Evolutionary conservation across 2,113 vertebrate genomes (phyloP), one percentile per base, ranked within the genome.

Genomic region (Synodontis membranacea): DNA sequence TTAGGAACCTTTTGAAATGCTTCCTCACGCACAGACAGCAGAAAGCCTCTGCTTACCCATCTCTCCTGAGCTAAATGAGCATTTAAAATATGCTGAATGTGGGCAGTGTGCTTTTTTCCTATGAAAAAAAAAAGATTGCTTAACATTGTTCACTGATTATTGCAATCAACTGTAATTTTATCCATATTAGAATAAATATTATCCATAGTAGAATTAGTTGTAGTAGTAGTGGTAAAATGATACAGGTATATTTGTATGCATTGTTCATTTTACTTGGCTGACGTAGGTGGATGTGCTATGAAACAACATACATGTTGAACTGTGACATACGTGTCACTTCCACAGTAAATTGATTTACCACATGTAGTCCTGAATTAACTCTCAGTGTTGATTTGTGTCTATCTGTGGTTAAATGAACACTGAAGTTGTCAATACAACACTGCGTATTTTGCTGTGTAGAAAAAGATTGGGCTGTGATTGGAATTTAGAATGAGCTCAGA

Each of bases 401-500:
- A 19, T 50, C 28, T 50, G 74, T 8, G 25, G 42, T 83, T 68
- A 68, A 83, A 34, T 83, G 81, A 82, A 62, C 14, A 82, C 34
- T 82, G 44, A 48, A 25, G 23, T 46, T 37, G 31, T 68, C 48
- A 54, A 15, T 70, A 70, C 19, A 72, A 83, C 58, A 46, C 31
- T 83, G 68, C 3, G 23, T 56, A 39, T 84, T 72, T 84, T 84
- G 66, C 50, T 54, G 25, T 34, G 34, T 15, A 74, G 64, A 34
- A 68, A 28, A 70, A 86, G 84, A 76, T 81, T 52, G 58, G 79
- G 46, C 58, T 81, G 87, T 88, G 87, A 84, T 79, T 56, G 58
- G 84, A 90, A 90, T 88, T 74, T 68, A 78, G 74, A 88, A 90
- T 84, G 76, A 88, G 86, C 83, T 83, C 74, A 84, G 83, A 76